phyloP scores from a whole-genome alignment of 64 coral and sea anemone genomes.

The Montipora efflorescens region DNA sequence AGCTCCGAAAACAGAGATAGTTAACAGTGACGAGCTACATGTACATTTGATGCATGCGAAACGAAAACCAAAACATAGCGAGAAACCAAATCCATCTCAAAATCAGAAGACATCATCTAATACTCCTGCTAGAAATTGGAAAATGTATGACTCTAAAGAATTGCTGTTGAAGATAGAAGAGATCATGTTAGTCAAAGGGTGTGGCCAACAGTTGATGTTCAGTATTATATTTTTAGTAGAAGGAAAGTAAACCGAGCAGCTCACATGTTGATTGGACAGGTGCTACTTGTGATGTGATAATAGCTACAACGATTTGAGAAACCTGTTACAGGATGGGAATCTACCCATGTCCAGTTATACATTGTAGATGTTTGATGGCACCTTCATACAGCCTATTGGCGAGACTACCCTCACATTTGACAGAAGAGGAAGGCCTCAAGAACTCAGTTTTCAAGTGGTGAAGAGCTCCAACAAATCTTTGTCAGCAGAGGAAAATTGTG shows the following conservation, averaged over 20 bases:
- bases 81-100: neutral
- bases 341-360: too few relatives aligned
- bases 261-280: too few relatives aligned
- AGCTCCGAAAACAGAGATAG: neutral
- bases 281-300: too few relatives aligned
- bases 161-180: too few relatives aligned
- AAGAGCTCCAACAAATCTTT: conserved; percentile 14
- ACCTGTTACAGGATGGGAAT: too few relatives aligned
- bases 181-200: too few relatives aligned
- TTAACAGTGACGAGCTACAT: neutral
- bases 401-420: neutral
- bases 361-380: too few relatives aligned
- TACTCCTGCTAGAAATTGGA: neutral
- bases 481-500: conserved; percentile 1
- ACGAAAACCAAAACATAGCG: neutral
- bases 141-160: neutral
- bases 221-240: too few relatives aligned
- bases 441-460: conserved; percentile 39
- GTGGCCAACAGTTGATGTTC: too few relatives aligned
- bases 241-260: too few relatives aligned
- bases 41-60: neutral
- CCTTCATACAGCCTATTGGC: neutral
- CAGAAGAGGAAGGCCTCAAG: neutral
- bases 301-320: too few relatives aligned
- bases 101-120: neutral